These are phyloP conservation scores for Manis crassicaudata DNA, from an alignment of 2,797 vertebrate genomes.

Conservation along the genomic window DNA sequence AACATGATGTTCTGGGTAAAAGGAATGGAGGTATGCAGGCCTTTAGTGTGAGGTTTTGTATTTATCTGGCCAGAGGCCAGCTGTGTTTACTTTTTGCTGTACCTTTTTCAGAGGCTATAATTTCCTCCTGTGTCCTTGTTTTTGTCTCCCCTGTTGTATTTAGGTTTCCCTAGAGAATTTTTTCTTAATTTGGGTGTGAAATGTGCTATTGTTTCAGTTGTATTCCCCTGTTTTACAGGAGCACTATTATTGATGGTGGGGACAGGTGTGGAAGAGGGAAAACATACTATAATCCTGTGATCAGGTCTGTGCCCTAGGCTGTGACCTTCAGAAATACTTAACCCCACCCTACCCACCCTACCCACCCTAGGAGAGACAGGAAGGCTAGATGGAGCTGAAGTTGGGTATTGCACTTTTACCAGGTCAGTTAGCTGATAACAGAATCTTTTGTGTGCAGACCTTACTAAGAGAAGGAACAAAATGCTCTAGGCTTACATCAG, in stretches of 20 bases:
- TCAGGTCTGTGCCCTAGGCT: not conserved
- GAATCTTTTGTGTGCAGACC: not conserved
- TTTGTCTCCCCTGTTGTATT: not conserved
- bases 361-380: not conserved
- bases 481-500: not conserved
- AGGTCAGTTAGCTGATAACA: not conserved
- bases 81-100: not conserved
- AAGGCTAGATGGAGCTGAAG: not conserved
- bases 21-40: not conserved
- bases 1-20: not conserved
- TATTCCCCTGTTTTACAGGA: not conserved
- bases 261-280: accelerated
- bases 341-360: accelerated
- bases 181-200: not conserved
- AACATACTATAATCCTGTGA: accelerated
- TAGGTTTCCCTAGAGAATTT: not conserved
- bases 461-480: not conserved
- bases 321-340: not conserved
- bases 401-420: no score
- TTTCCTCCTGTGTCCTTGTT: not conserved
- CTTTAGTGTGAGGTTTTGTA: not conserved
- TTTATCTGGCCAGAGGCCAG: not conserved
- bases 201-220: not conserved
- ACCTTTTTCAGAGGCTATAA: not conserved
- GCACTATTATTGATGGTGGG: accelerated